Percentiles rank a stretch among this genome's conserved stretches.
Conservation (phyloP, 2,113 vertebrate species). For the Cephalopholis sonnerati region DNA sequence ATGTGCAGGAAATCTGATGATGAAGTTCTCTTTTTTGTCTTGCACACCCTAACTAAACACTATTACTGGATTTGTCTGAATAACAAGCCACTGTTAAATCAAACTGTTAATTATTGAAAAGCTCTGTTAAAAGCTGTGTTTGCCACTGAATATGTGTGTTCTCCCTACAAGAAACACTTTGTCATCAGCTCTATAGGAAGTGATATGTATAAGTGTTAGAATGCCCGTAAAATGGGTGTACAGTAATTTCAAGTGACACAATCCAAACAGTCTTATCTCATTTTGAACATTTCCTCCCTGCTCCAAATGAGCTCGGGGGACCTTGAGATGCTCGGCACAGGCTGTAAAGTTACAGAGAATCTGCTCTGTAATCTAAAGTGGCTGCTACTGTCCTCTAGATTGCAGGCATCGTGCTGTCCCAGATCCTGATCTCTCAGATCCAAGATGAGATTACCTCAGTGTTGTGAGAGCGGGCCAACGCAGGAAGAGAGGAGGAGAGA, state of each 20-base stretch:
- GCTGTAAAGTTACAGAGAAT: constrained; percentile 21
- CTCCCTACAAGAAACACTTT: not conserved
- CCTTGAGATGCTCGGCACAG: constrained; percentile 46
- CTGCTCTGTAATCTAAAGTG: constrained; percentile 53
- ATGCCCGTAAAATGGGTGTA: not conserved
- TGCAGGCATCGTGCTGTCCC: constrained; percentile 86
- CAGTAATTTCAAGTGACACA: constrained; percentile 1
- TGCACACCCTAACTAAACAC: constrained; percentile 23
- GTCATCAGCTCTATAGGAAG: not conserved
- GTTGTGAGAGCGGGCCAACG: constrained; percentile 62
- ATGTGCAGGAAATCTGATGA: constrained; percentile 48
- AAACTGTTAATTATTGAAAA: constrained; percentile 34
- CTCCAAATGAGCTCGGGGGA: constrained; percentile 24
- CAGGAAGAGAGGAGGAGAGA: constrained; percentile 19
- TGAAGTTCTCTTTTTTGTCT: constrained; percentile 29
- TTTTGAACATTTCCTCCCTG: not conserved
- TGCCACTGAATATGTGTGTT: not conserved
- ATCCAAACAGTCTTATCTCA: not conserved
- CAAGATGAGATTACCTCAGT: constrained; percentile 83
- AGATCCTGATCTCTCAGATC: constrained; percentile 87
- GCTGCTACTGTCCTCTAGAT: constrained; percentile 79
- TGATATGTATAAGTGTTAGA: not conserved
- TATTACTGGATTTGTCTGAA: constrained; percentile 12
- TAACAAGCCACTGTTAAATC: constrained; percentile 10
- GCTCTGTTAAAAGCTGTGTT: not conserved